Percentiles rank a stretch among this genome's conserved stretches.
Evolutionary conservation across 2,113 vertebrate species (phyloP).

Genomic region (Stigmatopora nigra): DNA sequence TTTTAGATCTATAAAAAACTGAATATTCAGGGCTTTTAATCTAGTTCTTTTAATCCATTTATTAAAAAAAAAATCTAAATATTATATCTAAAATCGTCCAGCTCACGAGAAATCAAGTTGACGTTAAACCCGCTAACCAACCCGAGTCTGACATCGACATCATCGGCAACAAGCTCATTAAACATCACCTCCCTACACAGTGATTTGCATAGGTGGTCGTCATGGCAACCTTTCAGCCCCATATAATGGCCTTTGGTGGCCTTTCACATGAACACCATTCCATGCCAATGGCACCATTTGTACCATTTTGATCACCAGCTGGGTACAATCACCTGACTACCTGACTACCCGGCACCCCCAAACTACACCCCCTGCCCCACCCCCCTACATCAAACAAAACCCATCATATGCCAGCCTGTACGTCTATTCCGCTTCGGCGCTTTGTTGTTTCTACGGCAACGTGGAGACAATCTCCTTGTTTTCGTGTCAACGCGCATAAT

Average conservation of each 20-base stretch:
- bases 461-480: conserved; percentile 20
- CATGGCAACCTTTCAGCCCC: conserved; percentile 51
- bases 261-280: conserved; percentile 46
- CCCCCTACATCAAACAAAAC: background rate
- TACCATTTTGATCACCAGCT: conserved; percentile 1
- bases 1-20: too few relatives aligned
- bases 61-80: too few relatives aligned
- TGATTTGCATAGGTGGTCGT: conserved; percentile 49
- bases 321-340: conserved; percentile 2
- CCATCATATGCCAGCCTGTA: background rate
- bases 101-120: too few relatives aligned
- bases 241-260: conserved; percentile 30
- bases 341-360: background rate
- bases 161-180: conserved; percentile 2
- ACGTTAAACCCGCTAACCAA: too few relatives aligned
- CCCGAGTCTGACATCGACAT: background rate
- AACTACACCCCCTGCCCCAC: background rate
- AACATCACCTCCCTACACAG: conserved; percentile 16
- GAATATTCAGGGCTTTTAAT: too few relatives aligned
- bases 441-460: conserved; percentile 41
- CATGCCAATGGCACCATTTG: conserved; percentile 21
- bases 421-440: conserved; percentile 16
- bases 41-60: too few relatives aligned
- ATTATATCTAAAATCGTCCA: too few relatives aligned
- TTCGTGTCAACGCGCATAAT: conserved; percentile 38